phyloP scores from a whole-genome alignment of 2,113 vertebrate genomes.

The Peromyscus maniculatus region DNA sequence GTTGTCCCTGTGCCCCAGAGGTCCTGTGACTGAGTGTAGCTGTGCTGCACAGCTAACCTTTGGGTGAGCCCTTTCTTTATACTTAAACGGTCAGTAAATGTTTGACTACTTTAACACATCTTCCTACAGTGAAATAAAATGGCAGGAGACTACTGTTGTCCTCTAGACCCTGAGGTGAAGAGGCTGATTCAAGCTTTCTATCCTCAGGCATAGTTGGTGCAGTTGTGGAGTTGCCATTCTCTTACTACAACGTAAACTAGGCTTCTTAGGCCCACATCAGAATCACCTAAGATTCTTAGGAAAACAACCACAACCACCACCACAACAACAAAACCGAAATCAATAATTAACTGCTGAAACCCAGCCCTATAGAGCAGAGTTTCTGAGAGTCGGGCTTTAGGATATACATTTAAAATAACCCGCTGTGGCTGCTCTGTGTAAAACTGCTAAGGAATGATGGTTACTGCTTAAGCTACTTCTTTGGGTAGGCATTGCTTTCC shows the following conservation, averaged over 20 bases:
- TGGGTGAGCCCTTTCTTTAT: neutral
- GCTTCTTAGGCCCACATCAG: neutral
- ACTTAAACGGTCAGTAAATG: neutral
- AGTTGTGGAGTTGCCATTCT: neutral
- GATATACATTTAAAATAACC: neutral
- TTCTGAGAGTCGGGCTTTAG: neutral
- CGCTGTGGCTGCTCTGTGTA: neutral
- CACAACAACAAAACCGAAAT: neutral
- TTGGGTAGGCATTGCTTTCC: neutral
- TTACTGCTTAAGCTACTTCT: neutral
- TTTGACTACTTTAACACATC: constrained; percentile 15
- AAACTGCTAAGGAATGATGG: neutral
- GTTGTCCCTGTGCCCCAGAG: neutral
- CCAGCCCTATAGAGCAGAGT: neutral
- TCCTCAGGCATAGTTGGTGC: neutral
- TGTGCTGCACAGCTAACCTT: neutral
- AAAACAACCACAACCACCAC: neutral
- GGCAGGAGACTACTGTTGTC: neutral
- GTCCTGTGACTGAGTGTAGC: neutral
- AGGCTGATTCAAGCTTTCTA: neutral
- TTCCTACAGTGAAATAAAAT: neutral
- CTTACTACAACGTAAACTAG: neutral
- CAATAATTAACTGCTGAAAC: neutral
- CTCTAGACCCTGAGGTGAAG: neutral
- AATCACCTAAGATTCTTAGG: neutral